Evolutionary conservation across 1,140 invertebrate genomes (phyloP).

Genomic region (Nasonia vitripennis): DNA sequence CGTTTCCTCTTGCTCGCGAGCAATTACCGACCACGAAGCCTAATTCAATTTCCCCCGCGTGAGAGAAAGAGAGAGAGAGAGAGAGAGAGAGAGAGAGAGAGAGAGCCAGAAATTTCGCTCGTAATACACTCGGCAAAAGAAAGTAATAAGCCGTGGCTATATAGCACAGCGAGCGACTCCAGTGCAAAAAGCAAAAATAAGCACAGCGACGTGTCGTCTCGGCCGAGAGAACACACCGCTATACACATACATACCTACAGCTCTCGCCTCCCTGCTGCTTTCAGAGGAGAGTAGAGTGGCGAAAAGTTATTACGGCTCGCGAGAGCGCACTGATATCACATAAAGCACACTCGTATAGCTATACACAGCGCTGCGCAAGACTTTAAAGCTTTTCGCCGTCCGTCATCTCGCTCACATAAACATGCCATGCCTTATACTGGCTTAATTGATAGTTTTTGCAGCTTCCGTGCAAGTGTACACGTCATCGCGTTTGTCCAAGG

Average conservation of each 20-base stretch:
- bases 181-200: conserved; percentile 2
- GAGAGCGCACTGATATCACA: conserved; percentile 14
- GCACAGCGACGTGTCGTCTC: background rate
- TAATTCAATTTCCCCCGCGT: background rate
- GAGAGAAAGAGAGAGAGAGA: too few relatives aligned
- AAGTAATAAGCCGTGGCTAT: background rate
- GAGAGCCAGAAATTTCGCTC: background rate
- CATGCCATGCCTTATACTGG: background rate
- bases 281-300: background rate
- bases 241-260: background rate
- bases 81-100: too few relatives aligned
- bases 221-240: background rate
- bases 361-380: background rate
- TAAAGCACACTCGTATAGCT: conserved; percentile 2
- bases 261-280: background rate
- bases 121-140: background rate
- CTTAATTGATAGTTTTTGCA: too few relatives aligned
- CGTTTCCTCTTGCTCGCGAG: background rate
- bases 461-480: too few relatives aligned
- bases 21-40: background rate
- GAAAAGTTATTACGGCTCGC: conserved; percentile 10
- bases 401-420: background rate
- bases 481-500: too few relatives aligned
- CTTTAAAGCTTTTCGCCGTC: background rate
- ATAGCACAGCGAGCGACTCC: background rate